Base-by-base conservation (phyloP, 2,888 invertebrate genomes). In the Mesoligia furuncula region DNA sequence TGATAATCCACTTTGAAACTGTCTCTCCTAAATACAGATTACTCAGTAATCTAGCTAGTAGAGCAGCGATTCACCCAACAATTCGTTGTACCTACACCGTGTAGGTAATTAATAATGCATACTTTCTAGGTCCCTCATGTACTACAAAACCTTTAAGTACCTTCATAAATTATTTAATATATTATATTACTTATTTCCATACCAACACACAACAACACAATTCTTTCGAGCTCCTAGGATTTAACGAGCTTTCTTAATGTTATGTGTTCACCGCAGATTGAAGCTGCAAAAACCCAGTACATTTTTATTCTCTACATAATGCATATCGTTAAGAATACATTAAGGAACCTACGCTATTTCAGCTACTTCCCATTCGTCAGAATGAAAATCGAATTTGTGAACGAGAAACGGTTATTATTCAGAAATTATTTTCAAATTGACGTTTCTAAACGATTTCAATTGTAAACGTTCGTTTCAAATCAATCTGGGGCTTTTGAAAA, bases 321-420 rank as follows among this genome's bases (percentile, higher is more conserved):
- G 36, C 48, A 80, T 57, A 67, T 80, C 81, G 39, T 80, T 75
- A 80, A 71, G n/a, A 75, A 80, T 57, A 75, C 75, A 80, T 80
- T 71, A 80, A 36, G 81, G 31, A 36, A 48, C 54, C 36, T 20
- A 54, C 54, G 27, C 36, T 61, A 57, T 48, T 75, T 31, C 54
- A 54, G 27, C 27, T 61, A 57, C 48, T 70, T 81, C 61, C 70
- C 66, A 62, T 54, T 71, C 48, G 45, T 75, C 75, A 62, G 17
- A 75, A 80, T 57, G n/a, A 48, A 67, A 80, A 75, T 80, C 31
- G 31, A 75, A 75, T 80, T 75, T 73, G 11, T 45, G 51, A 65
- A 68, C 48, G 51, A 48, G 24, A 54, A 74, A 54, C 20, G 48
- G 48, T 61, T 71, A 36, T 48, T 65, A 69, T 24, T 54, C 20